Percentiles rank a stretch among this genome's conserved stretches.
Evolutionary conservation across 2,113 vertebrate species (phyloP).

Genomic region (Morone chrysops): DNA sequence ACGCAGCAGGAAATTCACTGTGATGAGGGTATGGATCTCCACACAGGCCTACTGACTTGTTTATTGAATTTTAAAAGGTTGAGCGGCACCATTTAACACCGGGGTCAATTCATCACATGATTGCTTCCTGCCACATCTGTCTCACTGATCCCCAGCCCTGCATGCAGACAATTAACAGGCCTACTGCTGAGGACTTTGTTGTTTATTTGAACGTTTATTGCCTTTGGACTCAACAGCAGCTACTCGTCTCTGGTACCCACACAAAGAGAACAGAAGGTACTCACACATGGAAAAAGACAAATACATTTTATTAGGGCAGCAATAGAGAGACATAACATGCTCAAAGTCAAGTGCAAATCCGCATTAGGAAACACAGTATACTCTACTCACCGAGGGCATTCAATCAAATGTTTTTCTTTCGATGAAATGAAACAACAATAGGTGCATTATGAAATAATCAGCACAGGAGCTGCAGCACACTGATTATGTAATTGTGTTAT

Average conservation of each 20-base stretch:
- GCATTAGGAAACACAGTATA: neutral
- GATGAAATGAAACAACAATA: constrained; percentile 29
- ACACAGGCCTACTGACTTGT: constrained; percentile 59
- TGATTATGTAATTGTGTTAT: constrained; percentile 21
- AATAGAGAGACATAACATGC: neutral
- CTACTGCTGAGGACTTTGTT: constrained; percentile 50
- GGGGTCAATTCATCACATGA: constrained; percentile 78
- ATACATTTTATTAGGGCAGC: constrained; percentile 32
- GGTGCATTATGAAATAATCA: constrained; percentile 21
- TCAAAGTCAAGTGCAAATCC: constrained; percentile 21
- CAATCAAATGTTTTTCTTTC: constrained; percentile 9
- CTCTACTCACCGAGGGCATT: neutral
- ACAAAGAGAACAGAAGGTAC: constrained; percentile 26
- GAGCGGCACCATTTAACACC: constrained; percentile 79
- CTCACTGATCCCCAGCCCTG: constrained; percentile 65
- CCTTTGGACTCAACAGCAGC: constrained; percentile 36
- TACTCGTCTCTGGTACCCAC: constrained; percentile 7
- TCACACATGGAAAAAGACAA: constrained; percentile 2
- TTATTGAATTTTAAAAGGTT: constrained; percentile 78
- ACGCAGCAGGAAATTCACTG: constrained; percentile 69
- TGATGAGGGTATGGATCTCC: constrained; percentile 66
- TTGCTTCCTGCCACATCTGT: constrained; percentile 76
- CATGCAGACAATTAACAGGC: constrained; percentile 59
- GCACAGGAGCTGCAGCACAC: constrained; percentile 1
- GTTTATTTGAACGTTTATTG: constrained; percentile 42